These are phyloP conservation scores for Drosophila hamatofila DNA, from an alignment of 2,888 invertebrate species.

Conservation along the genomic window DNA sequence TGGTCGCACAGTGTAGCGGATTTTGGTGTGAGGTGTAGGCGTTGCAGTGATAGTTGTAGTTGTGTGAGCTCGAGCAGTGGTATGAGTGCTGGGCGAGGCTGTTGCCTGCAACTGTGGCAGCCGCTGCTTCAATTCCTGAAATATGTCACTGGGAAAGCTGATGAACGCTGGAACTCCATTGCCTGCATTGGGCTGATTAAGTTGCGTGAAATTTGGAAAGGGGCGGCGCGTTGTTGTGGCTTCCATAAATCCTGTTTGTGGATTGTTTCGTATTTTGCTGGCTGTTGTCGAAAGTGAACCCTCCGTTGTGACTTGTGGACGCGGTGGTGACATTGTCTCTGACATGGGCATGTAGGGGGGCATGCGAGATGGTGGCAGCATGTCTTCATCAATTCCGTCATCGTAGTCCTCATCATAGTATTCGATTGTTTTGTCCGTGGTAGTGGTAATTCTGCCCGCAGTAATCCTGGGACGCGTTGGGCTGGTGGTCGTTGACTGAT, in stretches of 20 bases:
- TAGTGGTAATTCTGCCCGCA: slow-evolving; percentile 48
- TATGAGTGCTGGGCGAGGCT: slow-evolving; percentile 17
- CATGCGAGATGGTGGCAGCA: slow-evolving; percentile 87
- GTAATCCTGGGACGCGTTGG: slow-evolving; percentile 6
- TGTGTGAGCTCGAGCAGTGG: slow-evolving; percentile 14
- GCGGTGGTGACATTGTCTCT: slow-evolving; percentile 86
- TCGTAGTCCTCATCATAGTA: slow-evolving; percentile 83
- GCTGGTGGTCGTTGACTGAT: slow-evolving; percentile 15
- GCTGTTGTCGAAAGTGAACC: slow-evolving; percentile 45
- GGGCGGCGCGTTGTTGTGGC: slow-evolving; percentile 82
- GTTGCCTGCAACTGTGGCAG: slow-evolving; percentile 56
- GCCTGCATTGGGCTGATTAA: slow-evolving; percentile 49
- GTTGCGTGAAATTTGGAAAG: slow-evolving; percentile 71
- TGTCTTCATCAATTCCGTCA: slow-evolving; percentile 86
- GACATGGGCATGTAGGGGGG: slow-evolving; percentile 89
- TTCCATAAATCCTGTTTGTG: slow-evolving; percentile 77
- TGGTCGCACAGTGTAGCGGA: slow-evolving; percentile 85
- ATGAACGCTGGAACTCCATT: slow-evolving; percentile 84
- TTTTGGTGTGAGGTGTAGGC: slow-evolving; percentile 62
- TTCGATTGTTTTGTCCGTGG: slow-evolving; percentile 60
- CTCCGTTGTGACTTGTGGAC: slow-evolving; percentile 63
- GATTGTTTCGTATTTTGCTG: slow-evolving; percentile 37
- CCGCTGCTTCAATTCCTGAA: slow-evolving; percentile 83
- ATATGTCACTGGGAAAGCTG: slow-evolving; percentile 84
- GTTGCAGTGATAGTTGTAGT: slow-evolving; percentile 81